A percentile compares a stretch with the other conserved stretches of the same genome.
Evolutionary conservation across 64 coral and sea anemone species (phyloP).

Genomic region (Actinia tenebrosa): DNA sequence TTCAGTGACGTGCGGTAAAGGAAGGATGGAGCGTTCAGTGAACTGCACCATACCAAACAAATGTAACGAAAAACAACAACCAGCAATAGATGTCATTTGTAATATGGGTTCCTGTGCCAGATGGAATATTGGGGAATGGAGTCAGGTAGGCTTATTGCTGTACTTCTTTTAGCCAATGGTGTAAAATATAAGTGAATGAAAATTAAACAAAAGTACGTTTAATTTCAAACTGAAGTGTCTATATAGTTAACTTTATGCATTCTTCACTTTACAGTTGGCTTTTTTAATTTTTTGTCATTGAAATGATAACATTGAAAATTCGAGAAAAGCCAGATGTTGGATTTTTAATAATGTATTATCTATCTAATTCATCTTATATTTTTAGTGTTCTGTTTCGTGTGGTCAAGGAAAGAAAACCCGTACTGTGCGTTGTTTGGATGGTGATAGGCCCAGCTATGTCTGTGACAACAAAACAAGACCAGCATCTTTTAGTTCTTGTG

Average conservation of each 20-base stretch:
- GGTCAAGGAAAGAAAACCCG: conserved; percentile 25
- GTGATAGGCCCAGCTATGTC: neutral
- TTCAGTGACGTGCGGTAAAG: conserved; percentile 38
- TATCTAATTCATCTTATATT: neutral
- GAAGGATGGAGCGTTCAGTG: conserved; percentile 3
- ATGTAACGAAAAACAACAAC: neutral
- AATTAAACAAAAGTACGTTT: no score
- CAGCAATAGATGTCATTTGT: neutral
- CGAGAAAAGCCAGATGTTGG: no score
- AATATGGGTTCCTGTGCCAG: conserved; percentile 27
- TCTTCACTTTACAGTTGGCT: no score
- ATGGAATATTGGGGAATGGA: conserved; percentile 35
- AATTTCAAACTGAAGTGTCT: no score
- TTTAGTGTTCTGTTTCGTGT: conserved; percentile 42
- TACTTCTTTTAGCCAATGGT: no score
- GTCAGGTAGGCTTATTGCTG: conserved; percentile 28
- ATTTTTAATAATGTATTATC: neutral
- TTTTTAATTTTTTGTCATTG: no score
- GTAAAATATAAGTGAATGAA: no score
- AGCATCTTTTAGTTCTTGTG: neutral
- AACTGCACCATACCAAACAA: conserved; percentile 22
- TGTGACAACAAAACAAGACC: neutral
- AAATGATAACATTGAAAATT: no score
- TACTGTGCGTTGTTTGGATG: conserved; percentile 17
- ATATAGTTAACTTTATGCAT: no score